Conservation (phyloP, 2,113 vertebrate genomes). For the Raphicerus campestris region DNA sequence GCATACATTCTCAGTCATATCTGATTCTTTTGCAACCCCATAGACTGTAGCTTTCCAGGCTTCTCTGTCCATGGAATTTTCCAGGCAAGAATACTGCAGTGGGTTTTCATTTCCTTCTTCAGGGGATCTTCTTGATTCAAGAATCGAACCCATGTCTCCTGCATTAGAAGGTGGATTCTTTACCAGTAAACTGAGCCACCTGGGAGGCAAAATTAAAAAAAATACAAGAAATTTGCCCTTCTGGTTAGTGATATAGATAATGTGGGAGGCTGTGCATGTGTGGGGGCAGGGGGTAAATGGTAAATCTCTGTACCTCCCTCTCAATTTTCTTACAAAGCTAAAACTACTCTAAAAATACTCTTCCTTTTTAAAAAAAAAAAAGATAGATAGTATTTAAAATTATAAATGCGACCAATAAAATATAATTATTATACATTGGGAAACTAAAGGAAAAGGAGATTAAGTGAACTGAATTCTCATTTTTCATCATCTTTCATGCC, state of each 20-base stretch:
- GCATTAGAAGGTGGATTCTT: not conserved
- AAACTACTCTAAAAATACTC: not conserved
- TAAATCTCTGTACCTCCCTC: not conserved
- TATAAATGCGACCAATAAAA: slow-evolving; percentile 11
- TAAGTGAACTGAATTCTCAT: not conserved
- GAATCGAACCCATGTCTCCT: not conserved
- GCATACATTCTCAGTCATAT: not conserved
- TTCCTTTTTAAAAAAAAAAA: not conserved
- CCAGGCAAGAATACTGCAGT: not conserved
- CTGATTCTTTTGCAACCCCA: not conserved
- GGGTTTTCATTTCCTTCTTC: not conserved
- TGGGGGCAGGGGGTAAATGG: not conserved
- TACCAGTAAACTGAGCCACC: not conserved
- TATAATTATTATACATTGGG: not conserved
- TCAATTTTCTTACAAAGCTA: not conserved
- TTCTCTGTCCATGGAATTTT: not conserved
- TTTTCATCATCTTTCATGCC: not conserved
- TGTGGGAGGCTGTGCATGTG: not conserved
- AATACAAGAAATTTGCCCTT: not conserved
- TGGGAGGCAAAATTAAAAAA: not conserved
- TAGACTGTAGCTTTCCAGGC: not conserved
- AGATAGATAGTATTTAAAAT: slow-evolving; percentile 20
- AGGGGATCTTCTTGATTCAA: not conserved
- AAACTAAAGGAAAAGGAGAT: not conserved
- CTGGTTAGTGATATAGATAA: not conserved